phyloP scores from a whole-genome alignment of 2,113 vertebrate genomes.

The Saguinus imperator region DNA sequence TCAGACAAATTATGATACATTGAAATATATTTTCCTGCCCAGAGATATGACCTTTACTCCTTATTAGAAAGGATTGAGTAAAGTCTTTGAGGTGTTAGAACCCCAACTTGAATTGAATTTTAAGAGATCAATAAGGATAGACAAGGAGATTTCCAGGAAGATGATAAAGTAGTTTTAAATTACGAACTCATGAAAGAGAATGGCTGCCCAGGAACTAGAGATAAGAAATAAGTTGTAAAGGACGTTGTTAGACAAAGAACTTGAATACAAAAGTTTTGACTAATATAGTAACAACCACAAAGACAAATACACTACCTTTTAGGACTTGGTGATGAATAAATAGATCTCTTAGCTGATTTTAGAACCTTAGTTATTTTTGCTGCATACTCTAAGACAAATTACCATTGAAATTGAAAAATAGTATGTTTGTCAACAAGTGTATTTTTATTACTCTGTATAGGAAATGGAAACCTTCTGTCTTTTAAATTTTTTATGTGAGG shows the following conservation, averaged over 20 bases:
- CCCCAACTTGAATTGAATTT: not conserved
- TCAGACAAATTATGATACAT: not conserved
- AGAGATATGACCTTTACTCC: not conserved
- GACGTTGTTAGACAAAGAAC: not conserved
- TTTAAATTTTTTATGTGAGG: not conserved
- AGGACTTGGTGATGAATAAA: not conserved
- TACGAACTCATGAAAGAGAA: not conserved
- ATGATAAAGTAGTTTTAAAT: not conserved
- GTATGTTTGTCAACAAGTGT: not conserved
- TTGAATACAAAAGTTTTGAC: not conserved
- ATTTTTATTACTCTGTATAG: not conserved
- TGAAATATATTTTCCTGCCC: not conserved
- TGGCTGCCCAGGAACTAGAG: not conserved
- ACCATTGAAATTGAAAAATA: not conserved
- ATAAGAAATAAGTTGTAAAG: not conserved
- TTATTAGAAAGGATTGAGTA: not conserved
- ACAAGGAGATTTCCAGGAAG: not conserved
- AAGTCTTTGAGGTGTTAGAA: not conserved
- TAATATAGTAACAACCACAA: not conserved
- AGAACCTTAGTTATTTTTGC: not conserved
- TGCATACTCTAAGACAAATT: not conserved
- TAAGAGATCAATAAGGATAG: not conserved
- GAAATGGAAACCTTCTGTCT: not conserved
- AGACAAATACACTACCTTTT: not conserved
- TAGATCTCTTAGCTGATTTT: not conserved